Percentiles rank a stretch among this genome's conserved stretches.
Conservation (phyloP, 2,113 vertebrate species). For the Sminthopsis crassicaudata region DNA sequence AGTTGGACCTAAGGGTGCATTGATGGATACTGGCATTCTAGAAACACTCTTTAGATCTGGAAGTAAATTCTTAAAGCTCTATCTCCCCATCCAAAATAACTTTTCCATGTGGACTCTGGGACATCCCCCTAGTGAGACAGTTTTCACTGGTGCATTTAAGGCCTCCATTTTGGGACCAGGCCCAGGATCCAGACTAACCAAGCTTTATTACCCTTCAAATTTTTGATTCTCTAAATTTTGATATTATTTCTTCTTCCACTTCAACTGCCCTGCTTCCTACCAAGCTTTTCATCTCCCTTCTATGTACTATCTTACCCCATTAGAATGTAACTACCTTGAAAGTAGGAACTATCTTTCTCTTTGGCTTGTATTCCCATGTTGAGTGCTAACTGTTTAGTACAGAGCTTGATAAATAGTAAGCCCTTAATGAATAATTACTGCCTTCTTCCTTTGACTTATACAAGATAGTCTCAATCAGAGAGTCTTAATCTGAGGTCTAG, state of each 20-base stretch:
- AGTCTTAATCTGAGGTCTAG: not conserved
- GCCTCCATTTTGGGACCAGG: not conserved
- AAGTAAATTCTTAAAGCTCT: not conserved
- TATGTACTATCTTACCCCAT: not conserved
- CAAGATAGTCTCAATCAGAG: not conserved
- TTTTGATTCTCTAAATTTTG: not conserved
- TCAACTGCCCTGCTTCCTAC: not conserved
- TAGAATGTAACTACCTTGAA: not conserved
- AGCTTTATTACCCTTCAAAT: not conserved
- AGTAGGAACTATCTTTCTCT: not conserved
- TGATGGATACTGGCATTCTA: not conserved
- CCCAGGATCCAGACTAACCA: not conserved
- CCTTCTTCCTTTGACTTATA: not conserved
- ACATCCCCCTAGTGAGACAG: not conserved
- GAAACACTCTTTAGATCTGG: not conserved
- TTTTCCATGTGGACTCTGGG: not conserved
- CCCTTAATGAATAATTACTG: not conserved
- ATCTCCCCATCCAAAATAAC: not conserved
- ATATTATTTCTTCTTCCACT: not conserved
- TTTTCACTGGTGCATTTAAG: not conserved
- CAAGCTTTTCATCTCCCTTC: not conserved
- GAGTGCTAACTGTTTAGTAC: not conserved
- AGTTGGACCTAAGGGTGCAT: not conserved
- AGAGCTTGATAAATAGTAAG: not conserved
- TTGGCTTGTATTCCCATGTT: not conserved